These are phyloP conservation scores for Saccostrea glomerata DNA, from an alignment of 1,140 invertebrate species.

Conservation along the genomic window DNA sequence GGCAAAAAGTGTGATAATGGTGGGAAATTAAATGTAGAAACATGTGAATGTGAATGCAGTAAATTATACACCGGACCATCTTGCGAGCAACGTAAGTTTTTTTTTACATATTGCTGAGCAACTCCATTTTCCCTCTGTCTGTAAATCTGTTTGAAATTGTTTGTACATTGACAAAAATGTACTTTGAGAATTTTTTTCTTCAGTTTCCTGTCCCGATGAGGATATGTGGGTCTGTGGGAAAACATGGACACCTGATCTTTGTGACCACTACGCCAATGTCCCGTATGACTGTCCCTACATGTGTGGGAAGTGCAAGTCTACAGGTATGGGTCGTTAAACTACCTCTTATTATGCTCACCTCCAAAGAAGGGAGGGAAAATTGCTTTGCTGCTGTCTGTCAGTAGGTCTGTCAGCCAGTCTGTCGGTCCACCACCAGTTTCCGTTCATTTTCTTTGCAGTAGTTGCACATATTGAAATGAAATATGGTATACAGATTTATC, in stretches of 20 bases:
- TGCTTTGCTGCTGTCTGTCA: too few relatives aligned
- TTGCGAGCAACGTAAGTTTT: constrained; percentile 58
- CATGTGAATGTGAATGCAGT: constrained; percentile 63
- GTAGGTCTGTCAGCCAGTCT: too few relatives aligned
- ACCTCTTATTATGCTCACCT: too few relatives aligned
- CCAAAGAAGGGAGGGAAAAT: too few relatives aligned
- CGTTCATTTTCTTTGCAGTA: too few relatives aligned
- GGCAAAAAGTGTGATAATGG: constrained; percentile 66
- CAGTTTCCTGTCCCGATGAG: constrained; percentile 67
- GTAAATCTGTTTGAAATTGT: too few relatives aligned
- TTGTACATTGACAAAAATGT: too few relatives aligned
- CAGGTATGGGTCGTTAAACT: constrained; percentile 55
- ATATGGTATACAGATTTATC: too few relatives aligned
- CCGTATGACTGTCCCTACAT: constrained; percentile 71
- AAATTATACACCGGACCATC: constrained; percentile 50
- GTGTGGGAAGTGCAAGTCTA: constrained; percentile 66
- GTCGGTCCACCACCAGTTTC: too few relatives aligned
- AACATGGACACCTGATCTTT: constrained; percentile 57
- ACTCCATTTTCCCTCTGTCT: too few relatives aligned
- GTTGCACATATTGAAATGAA: too few relatives aligned
- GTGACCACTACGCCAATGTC: constrained; percentile 64
- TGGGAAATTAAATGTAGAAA: constrained; percentile 60
- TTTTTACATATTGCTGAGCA: background rate
- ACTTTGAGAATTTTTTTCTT: background rate
- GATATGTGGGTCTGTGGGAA: constrained; percentile 65